phyloP scores from a whole-genome alignment of 30 jellyfish, hydroid and myxozoan species.

The Phacellophora camtschatica region DNA sequence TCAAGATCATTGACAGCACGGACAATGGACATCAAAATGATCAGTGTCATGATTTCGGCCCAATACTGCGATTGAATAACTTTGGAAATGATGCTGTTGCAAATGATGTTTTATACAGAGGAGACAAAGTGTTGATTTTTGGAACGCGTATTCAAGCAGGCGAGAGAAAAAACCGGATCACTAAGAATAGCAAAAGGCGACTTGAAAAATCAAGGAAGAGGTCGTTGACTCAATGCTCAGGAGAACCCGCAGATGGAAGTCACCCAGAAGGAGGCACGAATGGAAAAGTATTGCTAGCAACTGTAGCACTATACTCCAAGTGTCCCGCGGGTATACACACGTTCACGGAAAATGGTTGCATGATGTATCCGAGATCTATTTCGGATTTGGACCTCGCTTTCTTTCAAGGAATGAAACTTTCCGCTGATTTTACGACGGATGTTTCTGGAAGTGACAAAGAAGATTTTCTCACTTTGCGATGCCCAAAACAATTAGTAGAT shows the following conservation, averaged over 20 bases:
- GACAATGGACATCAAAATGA: not conserved
- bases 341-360: not conserved
- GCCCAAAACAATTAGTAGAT: not conserved
- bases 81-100: conserved; percentile 2
- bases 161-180: not conserved
- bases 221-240: not conserved
- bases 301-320: not conserved
- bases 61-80: not conserved
- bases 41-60: not conserved
- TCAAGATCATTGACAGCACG: conserved; percentile 15
- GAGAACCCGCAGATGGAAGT: conserved; percentile 12
- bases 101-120: conserved; percentile 7
- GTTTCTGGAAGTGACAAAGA: not conserved
- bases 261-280: not conserved
- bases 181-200: not conserved
- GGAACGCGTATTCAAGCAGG: not conserved
- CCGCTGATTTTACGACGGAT: not conserved
- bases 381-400: not conserved
- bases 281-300: not conserved
- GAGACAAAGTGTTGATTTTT: not conserved
- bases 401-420: not conserved
- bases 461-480: not conserved
- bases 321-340: not conserved
- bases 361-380: not conserved
- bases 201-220: not conserved